These are phyloP conservation scores for Ursus arctos DNA, from an alignment of 2,113 vertebrate species.

Conservation along the genomic window DNA sequence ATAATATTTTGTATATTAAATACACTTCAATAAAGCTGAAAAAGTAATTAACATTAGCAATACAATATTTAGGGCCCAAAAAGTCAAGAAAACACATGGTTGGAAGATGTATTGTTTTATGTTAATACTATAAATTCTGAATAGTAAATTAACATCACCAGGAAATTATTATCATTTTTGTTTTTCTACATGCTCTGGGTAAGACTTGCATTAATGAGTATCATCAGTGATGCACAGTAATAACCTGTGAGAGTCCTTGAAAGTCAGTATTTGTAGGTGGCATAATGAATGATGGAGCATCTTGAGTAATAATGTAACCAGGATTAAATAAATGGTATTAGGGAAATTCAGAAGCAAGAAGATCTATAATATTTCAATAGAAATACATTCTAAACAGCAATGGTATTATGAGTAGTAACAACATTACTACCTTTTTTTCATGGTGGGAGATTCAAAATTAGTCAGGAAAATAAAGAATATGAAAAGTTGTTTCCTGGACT, in stretches of 20 bases:
- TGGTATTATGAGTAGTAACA: neutral
- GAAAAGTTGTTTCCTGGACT: neutral
- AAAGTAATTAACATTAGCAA: neutral
- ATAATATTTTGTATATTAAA: neutral
- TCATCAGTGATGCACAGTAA: neutral
- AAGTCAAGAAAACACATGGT: neutral
- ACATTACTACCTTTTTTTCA: neutral
- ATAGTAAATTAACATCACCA: neutral
- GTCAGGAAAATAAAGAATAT: neutral
- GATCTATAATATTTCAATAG: neutral
- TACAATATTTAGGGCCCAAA: neutral
- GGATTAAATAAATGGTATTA: neutral
- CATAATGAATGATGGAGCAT: neutral
- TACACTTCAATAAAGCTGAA: neutral
- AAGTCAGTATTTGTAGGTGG: neutral
- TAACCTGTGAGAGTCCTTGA: neutral
- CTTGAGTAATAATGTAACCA: neutral
- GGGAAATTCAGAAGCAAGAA: neutral
- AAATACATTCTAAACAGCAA: neutral
- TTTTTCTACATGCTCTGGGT: neutral
- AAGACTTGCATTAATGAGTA: neutral
- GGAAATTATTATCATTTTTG: neutral
- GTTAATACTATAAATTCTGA: neutral
- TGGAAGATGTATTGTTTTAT: neutral
- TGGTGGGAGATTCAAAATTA: neutral